Base-by-base conservation (phyloP, 2,888 invertebrate species). In the Vesta saturnalis region DNA sequence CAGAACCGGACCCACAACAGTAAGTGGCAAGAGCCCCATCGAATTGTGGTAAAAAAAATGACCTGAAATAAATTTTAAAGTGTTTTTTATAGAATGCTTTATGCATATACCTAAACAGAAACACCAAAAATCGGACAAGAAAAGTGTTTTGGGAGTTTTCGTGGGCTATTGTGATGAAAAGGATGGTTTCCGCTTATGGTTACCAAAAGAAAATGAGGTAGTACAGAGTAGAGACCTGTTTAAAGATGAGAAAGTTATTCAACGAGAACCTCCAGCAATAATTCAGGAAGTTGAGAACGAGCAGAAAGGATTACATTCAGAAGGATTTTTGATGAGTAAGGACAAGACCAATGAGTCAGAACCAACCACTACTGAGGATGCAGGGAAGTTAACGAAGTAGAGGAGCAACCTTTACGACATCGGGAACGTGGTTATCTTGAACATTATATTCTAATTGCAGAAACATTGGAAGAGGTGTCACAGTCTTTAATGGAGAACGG, bases 401-500 rank as follows among this genome's bases (percentile, higher is more conserved):
- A 30, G 10, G 10, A 30, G 4, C 30, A 30, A 30, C 30, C 4
- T 30, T 30, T 30, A 10, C 30, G 30, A 30, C 10, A 30, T 30
- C 30, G 10, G 10, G 10, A 30, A 30, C 30, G 10, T 4, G 30
- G 4, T 15, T 4, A 10, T 5, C 4, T 5, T n/a, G n/a, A n/a
- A n/a, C n/a, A n/a, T n/a, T n/a, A n/a, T 46, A 14, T 46, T 5
- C n/a, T 46, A n/a, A 10, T 46, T 12, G 46, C 15, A 15, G 15
- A 14, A 15, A 10, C 46, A 14, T 14, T 15, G n/a, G 14, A 46
- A 46, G 46, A 46, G n/a, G 15, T 15, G 15, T 49, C 63, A 22
- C n/a, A 12, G 15, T 62, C 54, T 14, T 62, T 80, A 16, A 65
- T 75, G 23, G 75, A 78, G 69, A 79, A 80, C 65, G 8, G 74